These are phyloP conservation scores for Galerucella calmariensis DNA, from an alignment of 2,888 invertebrate genomes.

Conservation along the genomic window DNA sequence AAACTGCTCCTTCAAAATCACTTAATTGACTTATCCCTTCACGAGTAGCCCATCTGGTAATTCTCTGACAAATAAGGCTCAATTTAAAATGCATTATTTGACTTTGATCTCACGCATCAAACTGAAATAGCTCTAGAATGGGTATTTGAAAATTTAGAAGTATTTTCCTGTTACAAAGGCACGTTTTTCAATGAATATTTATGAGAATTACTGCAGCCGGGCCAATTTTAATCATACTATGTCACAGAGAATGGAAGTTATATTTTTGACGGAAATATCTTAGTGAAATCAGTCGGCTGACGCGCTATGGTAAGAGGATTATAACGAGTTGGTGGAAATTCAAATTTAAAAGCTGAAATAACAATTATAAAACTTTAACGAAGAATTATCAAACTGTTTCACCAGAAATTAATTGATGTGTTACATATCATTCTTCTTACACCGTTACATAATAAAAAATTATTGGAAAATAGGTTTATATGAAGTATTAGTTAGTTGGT, in stretches of 20 bases:
- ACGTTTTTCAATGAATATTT: slow-evolving; percentile 53
- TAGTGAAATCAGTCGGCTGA: slow-evolving; percentile 29
- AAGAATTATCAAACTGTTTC: not conserved
- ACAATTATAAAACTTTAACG: slow-evolving; percentile 15
- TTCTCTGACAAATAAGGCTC: slow-evolving; percentile 28
- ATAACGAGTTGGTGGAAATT: slow-evolving; percentile 19
- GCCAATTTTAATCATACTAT: slow-evolving; percentile 45
- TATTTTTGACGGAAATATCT: slow-evolving; percentile 35
- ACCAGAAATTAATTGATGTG: not conserved
- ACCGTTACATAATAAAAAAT: not conserved
- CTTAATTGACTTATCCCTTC: slow-evolving; percentile 28
- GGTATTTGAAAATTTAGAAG: slow-evolving; percentile 45
- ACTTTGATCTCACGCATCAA: slow-evolving; percentile 41
- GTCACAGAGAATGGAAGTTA: slow-evolving; percentile 33
- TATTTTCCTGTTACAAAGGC: slow-evolving; percentile 49
- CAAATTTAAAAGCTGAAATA: slow-evolving; percentile 21
- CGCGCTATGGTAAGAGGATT: slow-evolving; percentile 24
- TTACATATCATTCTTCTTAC: not conserved
- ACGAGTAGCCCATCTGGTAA: slow-evolving; percentile 19
- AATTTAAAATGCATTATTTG: slow-evolving; percentile 43
- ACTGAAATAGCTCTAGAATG: slow-evolving; percentile 41
- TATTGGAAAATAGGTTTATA: too few species aligned
- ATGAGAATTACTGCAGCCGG: slow-evolving; percentile 50
- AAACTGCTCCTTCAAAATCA: not conserved
- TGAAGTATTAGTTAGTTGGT: too few species aligned